Evolutionary conservation across 2,113 vertebrate species (phyloP).

Genomic region (Gavialis gangeticus): DNA sequence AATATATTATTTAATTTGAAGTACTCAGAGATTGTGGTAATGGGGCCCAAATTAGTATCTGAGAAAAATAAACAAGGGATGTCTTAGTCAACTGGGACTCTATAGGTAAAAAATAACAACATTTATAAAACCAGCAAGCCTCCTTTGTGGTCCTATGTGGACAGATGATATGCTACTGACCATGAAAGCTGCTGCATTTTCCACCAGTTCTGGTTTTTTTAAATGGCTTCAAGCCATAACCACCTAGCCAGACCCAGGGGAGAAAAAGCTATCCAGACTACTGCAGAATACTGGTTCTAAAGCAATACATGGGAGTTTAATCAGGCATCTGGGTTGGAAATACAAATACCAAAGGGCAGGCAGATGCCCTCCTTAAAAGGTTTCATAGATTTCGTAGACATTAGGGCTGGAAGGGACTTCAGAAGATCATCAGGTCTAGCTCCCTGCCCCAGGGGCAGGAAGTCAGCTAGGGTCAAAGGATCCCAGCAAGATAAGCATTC

Average conservation of each 20-base stretch:
- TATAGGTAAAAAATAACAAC: not conserved
- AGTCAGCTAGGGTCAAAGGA: too few species aligned
- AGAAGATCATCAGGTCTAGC: too few species aligned
- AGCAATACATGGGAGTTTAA: not conserved
- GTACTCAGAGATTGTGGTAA: too few species aligned
- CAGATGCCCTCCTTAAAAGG: not conserved
- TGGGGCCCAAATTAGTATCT: not conserved
- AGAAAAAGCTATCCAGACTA: not conserved
- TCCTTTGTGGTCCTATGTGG: accelerated
- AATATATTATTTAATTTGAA: too few species aligned
- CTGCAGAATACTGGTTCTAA: not conserved
- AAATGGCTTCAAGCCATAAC: not conserved
- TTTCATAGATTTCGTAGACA: too few species aligned
- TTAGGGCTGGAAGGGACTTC: too few species aligned
- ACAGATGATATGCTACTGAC: too few species aligned
- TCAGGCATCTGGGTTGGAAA: not conserved
- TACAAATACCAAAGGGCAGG: not conserved
- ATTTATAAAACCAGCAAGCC: not conserved
- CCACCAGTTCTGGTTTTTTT: not conserved
- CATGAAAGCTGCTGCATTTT: not conserved
- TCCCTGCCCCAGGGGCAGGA: too few species aligned
- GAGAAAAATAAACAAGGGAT: not conserved
- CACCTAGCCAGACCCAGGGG: not conserved
- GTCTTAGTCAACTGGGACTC: not conserved
- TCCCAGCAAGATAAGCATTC: too few species aligned